phyloP scores from a whole-genome alignment of 2,797 vertebrate genomes.

The Tokudaia muenninki region DNA sequence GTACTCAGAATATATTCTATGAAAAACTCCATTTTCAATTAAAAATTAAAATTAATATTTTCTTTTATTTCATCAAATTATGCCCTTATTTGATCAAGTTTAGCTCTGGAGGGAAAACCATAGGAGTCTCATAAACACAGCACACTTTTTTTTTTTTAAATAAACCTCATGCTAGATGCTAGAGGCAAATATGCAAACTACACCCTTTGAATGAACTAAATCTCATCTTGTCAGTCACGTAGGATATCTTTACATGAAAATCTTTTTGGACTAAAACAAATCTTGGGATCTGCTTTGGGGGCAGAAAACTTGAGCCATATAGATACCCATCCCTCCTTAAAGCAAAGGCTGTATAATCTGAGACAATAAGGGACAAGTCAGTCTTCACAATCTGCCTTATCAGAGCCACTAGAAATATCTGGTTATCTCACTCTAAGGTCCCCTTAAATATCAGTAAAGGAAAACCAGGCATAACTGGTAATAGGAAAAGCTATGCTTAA shows the following conservation, averaged over 20 bases:
- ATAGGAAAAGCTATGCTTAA: not conserved
- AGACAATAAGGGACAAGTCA: not conserved
- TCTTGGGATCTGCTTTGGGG: not conserved
- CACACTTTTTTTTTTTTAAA: not conserved
- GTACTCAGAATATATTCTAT: not conserved
- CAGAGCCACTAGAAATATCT: not conserved
- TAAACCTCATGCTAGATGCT: not conserved
- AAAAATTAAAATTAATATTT: conserved; percentile 13
- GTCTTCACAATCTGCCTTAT: not conserved
- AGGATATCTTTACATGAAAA: not conserved
- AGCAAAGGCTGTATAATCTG: not conserved
- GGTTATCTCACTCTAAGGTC: not conserved
- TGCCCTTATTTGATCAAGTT: conserved; percentile 16
- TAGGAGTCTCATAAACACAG: not conserved
- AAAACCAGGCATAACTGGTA: not conserved
- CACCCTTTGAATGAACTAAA: not conserved
- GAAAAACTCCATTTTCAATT: not conserved
- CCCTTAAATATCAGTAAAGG: not conserved
- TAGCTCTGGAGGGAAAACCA: not conserved
- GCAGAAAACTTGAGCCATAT: not conserved
- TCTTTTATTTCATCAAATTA: not conserved
- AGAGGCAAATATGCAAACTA: conserved; percentile 1
- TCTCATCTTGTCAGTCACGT: not conserved
- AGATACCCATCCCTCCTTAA: too few species aligned
- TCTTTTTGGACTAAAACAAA: not conserved